phyloP scores from a whole-genome alignment of 2,888 invertebrate species.

The Isotomurus palustris region DNA sequence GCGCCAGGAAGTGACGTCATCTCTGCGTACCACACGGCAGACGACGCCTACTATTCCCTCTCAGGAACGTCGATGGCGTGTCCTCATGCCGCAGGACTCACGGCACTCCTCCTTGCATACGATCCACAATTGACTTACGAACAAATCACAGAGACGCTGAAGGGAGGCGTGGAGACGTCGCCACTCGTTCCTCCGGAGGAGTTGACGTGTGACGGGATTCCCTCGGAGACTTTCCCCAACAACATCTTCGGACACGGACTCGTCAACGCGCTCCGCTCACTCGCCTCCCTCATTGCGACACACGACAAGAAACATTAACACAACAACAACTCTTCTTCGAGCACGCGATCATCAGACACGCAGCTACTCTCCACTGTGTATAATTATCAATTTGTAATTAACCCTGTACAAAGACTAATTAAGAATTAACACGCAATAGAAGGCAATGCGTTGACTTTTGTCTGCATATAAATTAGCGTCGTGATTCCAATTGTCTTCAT shows the following conservation, averaged over 20 bases:
- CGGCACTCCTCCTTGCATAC: conserved; percentile 10
- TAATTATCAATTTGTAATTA: no score
- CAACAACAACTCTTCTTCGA: no score
- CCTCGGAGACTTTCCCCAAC: conserved; percentile 15
- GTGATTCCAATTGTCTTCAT: not conserved
- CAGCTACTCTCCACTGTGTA: no score
- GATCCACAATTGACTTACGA: conserved; percentile 1
- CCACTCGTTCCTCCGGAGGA: not conserved
- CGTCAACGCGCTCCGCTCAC: conserved; percentile 15
- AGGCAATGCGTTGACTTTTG: no score
- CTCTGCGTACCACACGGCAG: conserved; percentile 14
- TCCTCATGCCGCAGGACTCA: conserved; percentile 24
- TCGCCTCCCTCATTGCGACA: not conserved
- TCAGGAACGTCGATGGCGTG: conserved; percentile 34
- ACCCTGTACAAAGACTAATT: no score
- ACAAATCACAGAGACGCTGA: not conserved
- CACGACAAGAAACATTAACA: not conserved
- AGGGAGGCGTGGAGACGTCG: not conserved
- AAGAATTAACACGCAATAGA: no score
- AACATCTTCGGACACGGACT: conserved; percentile 23
- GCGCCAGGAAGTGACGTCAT: conserved; percentile 21
- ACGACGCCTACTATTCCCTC: conserved; percentile 11
- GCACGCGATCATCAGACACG: no score
- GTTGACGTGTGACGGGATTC: conserved; percentile 4
- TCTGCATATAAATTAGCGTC: not conserved